Conservation (phyloP, 1,140 invertebrate genomes). For the Drosophila kurseongensis region DNA sequence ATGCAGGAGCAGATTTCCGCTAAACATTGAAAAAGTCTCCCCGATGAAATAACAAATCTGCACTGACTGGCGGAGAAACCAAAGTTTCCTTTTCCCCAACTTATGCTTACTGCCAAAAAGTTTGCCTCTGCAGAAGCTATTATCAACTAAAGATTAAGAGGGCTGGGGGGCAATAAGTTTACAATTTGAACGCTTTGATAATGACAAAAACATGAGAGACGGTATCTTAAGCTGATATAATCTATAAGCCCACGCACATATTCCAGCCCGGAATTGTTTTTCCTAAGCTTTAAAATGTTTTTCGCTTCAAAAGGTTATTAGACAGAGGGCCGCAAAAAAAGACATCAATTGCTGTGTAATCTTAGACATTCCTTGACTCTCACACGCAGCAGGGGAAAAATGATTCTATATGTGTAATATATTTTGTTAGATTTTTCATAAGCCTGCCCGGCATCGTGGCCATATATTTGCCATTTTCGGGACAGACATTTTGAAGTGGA, state of each 20-base stretch:
- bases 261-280: conserved; percentile 11
- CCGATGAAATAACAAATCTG: background rate
- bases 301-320: conserved; percentile 57
- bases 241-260: conserved; percentile 14
- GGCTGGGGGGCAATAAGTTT: conserved; percentile 36
- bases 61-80: background rate
- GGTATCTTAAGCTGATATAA: conserved; percentile 37
- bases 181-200: conserved; percentile 53
- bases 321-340: conserved; percentile 44
- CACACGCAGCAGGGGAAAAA: conserved; percentile 28
- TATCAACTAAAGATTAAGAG: conserved; percentile 42
- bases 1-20: background rate
- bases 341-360: conserved; percentile 76
- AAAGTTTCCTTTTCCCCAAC: conserved; percentile 32
- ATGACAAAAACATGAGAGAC: conserved; percentile 26
- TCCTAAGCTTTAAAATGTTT: conserved; percentile 51
- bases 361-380: conserved; percentile 59
- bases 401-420: conserved; percentile 45
- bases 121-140: conserved; percentile 30
- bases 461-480: conserved; percentile 30
- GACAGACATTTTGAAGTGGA: conserved; percentile 61
- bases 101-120: conserved; percentile 53
- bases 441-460: conserved; percentile 11
- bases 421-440: conserved; percentile 61
- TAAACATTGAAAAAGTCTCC: background rate